Evolutionary conservation across 2,797 vertebrate species (phyloP), one percentile per base, ranked within the genome.

Genomic region (Hozukius guyotensis): DNA sequence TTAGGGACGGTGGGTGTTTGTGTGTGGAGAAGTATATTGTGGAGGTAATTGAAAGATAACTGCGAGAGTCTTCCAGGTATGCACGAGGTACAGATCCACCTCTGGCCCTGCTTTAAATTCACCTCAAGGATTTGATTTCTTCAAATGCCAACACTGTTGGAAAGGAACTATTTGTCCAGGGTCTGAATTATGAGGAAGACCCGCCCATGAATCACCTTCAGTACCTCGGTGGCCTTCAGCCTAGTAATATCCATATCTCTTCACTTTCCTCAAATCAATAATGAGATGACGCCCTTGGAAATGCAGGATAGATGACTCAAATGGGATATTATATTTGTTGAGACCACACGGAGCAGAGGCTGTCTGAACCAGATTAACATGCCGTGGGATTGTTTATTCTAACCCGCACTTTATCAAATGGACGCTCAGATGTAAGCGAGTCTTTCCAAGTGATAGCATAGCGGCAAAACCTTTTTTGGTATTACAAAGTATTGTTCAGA

Each of bases 191-290:
- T 88, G 91, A 87, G 80, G 90, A 87, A 86, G 92, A 89, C 83
- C 83, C 89, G 81, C 87, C 91, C 83, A 90, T 94, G 93, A 95
- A 94, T 95, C 93, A 94, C 85, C 86, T 89, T 84, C 84, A 82
- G 83, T 88, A 84, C 91, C 88, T 90, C 81, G 42, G 85, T 84
- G 91, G 93, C 93, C 93, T 94, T 95, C 89, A 85, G 90, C 83
- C 77, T 52, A 27, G 86, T 92, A 88, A 93, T 95, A 93, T 94
- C 92, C 92, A 93, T 93, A 93, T 91, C 91, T 93, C 89, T 91
- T 92, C 91, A 92, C 89, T 93, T 94, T 93, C 86, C 84, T 90
- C 85, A 86, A 90, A 94, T 95, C 93, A 93, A 93, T 96, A 94
- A 93, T 89, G 83, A 89, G 83, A 92, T 83, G 89, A 91, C 81